Conservation (phyloP, 2,113 vertebrate genomes). For the Prochilodus magdalenae region DNA sequence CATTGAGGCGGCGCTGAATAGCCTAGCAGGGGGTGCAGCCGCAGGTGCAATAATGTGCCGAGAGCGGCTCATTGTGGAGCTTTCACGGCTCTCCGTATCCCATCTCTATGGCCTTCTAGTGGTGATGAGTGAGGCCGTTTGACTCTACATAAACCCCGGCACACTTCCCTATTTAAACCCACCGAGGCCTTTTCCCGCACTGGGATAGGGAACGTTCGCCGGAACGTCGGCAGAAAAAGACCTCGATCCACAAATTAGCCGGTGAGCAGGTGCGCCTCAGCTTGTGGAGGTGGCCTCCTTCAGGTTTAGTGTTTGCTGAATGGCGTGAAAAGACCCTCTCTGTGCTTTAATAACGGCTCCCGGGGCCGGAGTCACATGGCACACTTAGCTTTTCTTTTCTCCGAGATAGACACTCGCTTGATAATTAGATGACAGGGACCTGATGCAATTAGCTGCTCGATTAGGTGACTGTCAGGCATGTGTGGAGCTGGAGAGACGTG, state of each 20-base stretch:
- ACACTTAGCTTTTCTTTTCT: slow-evolving; percentile 19
- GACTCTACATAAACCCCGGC: not conserved
- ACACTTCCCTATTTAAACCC: slow-evolving; percentile 12
- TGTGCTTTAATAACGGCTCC: slow-evolving; percentile 11
- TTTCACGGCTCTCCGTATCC: not conserved
- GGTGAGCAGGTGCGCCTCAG: slow-evolving; percentile 36
- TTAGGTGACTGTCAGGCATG: slow-evolving; percentile 12
- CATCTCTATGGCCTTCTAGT: not conserved
- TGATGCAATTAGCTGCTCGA: slow-evolving; percentile 29
- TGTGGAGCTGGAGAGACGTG: not conserved
- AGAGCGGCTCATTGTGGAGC: not conserved
- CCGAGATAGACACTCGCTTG: slow-evolving; percentile 10
- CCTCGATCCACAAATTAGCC: slow-evolving; percentile 42
- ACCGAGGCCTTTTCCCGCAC: not conserved
- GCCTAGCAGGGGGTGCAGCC: not conserved
- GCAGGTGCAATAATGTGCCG: slow-evolving; percentile 1
- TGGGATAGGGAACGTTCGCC: not conserved
- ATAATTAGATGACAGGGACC: slow-evolving; percentile 21
- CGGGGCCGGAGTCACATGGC: not conserved
- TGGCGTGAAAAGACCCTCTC: slow-evolving; percentile 36
- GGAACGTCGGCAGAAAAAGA: not conserved
- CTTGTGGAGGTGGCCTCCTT: slow-evolving; percentile 43
- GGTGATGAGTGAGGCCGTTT: not conserved
- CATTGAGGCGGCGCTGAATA: not conserved
- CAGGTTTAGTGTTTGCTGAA: slow-evolving; percentile 48